Percentiles rank a stretch among this genome's conserved stretches.
Evolutionary conservation across 2,797 vertebrate genomes (phyloP).

Genomic region (Ceyx erithaca): DNA sequence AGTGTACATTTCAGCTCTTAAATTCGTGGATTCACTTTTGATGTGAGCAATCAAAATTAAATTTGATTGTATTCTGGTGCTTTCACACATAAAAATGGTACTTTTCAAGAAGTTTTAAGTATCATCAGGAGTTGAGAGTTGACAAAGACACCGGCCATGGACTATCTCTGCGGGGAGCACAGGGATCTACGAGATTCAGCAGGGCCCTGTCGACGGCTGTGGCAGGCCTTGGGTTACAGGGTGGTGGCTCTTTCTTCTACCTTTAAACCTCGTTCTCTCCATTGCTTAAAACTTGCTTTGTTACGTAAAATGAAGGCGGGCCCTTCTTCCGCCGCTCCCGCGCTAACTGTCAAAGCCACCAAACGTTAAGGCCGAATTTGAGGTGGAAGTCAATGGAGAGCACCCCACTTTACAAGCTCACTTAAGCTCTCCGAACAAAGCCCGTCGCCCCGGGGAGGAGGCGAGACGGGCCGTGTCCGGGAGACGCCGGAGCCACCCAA

Average conservation of each 20-base stretch:
- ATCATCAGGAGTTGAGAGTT: background rate
- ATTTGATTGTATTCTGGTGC: background rate
- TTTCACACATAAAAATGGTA: background rate
- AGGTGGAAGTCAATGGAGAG: background rate
- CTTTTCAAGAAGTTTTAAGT: background rate
- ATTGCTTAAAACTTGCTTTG: background rate
- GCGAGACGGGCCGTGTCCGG: accelerated
- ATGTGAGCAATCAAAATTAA: background rate
- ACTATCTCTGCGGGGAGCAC: accelerated
- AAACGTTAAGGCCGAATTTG: background rate
- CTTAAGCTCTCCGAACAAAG: accelerated
- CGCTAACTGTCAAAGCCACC: accelerated
- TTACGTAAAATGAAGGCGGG: accelerated
- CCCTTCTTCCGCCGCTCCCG: background rate
- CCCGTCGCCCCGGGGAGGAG: background rate
- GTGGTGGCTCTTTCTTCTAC: background rate
- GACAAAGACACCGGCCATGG: accelerated
- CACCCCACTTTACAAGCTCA: accelerated
- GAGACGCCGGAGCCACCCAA: accelerated
- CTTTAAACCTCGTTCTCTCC: background rate
- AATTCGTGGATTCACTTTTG: background rate
- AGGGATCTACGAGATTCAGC: accelerated
- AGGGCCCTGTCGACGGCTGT: too few species aligned
- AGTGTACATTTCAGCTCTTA: background rate
- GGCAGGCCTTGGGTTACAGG: accelerated